These are phyloP conservation scores for Chesias legatella DNA, from an alignment of 2,888 invertebrate genomes.

Conservation along the genomic window DNA sequence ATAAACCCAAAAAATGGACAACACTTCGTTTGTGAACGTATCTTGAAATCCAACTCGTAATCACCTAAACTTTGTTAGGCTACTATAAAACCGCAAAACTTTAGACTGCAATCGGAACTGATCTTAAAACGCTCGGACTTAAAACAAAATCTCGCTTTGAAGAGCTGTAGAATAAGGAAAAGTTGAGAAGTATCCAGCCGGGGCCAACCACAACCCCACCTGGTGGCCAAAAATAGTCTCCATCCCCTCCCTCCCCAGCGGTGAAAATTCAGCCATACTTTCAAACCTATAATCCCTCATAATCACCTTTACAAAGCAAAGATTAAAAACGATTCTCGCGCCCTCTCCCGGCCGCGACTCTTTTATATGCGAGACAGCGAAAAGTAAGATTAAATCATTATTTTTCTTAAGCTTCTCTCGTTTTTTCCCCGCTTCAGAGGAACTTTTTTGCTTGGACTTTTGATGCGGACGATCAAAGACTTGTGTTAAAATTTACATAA, in stretches of 20 bases:
- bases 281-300: conserved; percentile 81
- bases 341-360: conserved; percentile 51
- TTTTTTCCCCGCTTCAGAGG: conserved; percentile 69
- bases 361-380: conserved; percentile 79
- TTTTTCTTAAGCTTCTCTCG: conserved; percentile 79
- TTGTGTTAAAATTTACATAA: conserved; percentile 80
- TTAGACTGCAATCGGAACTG: conserved; percentile 44
- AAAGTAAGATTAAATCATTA: conserved; percentile 81
- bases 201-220: conserved; percentile 69
- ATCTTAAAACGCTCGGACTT: conserved; percentile 46
- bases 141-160: conserved; percentile 71
- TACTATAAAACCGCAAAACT: conserved; percentile 1
- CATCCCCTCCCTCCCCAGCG: conserved; percentile 63
- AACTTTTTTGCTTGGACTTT: conserved; percentile 77
- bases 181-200: conserved; percentile 65
- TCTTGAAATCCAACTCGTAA: no score
- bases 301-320: conserved; percentile 83
- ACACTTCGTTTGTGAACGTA: no score
- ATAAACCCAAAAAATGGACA: no score
- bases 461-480: conserved; percentile 80
- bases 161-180: conserved; percentile 67
- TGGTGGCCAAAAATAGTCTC: conserved; percentile 66
- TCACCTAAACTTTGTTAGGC: no score
- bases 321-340: conserved; percentile 80
- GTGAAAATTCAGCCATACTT: conserved; percentile 79